These are phyloP conservation scores for Brienomyrus brachyistius DNA, from an alignment of 2,113 vertebrate species.

Conservation along the genomic window DNA sequence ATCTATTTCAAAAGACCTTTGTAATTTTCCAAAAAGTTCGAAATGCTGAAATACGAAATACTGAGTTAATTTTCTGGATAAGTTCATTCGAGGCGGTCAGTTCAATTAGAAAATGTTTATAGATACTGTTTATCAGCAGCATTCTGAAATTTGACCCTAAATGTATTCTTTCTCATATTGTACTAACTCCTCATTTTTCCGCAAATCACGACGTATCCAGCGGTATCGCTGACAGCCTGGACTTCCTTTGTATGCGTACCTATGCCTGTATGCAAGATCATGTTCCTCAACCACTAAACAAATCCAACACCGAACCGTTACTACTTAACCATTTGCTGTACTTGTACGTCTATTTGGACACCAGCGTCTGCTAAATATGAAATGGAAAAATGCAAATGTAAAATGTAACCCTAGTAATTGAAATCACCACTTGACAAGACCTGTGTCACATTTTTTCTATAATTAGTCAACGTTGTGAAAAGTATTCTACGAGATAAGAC, in stretches of 20 bases:
- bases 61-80: neutral
- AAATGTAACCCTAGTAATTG: neutral
- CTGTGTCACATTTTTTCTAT: neutral
- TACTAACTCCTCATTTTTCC: neutral
- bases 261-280: neutral
- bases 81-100: neutral
- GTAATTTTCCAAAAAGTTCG: neutral
- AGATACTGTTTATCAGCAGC: neutral
- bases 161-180: neutral
- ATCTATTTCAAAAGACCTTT: neutral
- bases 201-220: neutral
- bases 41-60: neutral
- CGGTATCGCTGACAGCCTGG: neutral
- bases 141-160: neutral
- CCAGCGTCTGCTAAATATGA: neutral
- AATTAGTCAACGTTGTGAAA: neutral
- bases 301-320: neutral
- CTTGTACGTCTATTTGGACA: neutral
- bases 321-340: neutral
- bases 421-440: neutral
- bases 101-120: neutral
- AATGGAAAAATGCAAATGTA: neutral
- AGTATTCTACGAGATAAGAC: neutral
- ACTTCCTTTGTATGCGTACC: neutral
- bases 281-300: neutral